A percentile compares a stretch with the other conserved stretches of the same genome.
Evolutionary conservation across 1,140 invertebrate species (phyloP).

Genomic region (Brachystomella parvula): DNA sequence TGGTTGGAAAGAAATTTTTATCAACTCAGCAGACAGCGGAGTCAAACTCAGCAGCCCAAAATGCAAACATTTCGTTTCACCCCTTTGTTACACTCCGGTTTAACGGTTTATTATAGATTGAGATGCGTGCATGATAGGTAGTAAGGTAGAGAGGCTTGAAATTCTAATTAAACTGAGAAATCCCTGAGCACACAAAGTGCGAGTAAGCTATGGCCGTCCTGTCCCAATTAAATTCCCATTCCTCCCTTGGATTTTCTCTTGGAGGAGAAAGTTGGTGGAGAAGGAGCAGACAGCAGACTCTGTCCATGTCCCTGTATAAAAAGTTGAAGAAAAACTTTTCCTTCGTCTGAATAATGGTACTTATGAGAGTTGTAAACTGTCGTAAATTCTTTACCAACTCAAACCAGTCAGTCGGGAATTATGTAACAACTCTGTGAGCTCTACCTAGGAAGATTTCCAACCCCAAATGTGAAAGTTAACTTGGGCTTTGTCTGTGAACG

Average conservation of each 20-base stretch:
- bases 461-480: no score
- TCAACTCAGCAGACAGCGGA: no score
- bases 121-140: not conserved
- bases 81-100: no score
- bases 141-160: not conserved
- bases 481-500: no score
- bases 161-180: not conserved
- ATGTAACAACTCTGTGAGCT: not conserved
- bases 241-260: not conserved
- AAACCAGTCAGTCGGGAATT: conserved; percentile 31
- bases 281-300: not conserved
- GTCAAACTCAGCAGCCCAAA: no score
- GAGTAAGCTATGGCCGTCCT: not conserved
- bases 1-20: no score
- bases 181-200: conserved; percentile 2
- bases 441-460: no score
- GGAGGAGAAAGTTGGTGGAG: not conserved
- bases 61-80: no score
- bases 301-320: not conserved
- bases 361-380: conserved; percentile 37
- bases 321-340: conserved; percentile 27
- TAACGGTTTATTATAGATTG: no score
- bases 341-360: conserved; percentile 35
- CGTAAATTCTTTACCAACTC: conserved; percentile 36
- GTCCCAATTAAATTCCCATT: conserved; percentile 8